Evolutionary conservation across 23 tunicate species (phyloP), one percentile per base, ranked within the genome.

Genomic region (Halocynthia roretzi): DNA sequence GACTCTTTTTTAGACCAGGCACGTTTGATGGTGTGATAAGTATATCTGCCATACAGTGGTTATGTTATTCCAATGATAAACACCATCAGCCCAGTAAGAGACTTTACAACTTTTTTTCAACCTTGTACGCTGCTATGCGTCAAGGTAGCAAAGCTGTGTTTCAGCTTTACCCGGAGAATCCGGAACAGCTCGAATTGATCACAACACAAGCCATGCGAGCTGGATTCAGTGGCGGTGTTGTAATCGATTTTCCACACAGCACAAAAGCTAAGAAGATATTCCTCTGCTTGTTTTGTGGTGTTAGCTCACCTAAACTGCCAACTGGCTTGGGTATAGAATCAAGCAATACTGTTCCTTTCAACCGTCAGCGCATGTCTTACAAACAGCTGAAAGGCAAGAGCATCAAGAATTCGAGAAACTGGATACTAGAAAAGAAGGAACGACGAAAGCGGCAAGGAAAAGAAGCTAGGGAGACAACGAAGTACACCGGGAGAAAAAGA

Each of bases 141-240:
- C 97, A 82, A 63, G 99, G 99, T 7, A 87, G 84, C 48, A 79
- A 93, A 63, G 99, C 99, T 14, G 96, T 96, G 70, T 86, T 96
- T 80, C 71, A 96, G 96, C 52, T 96, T 10, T 96, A 96, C 63
- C 99, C 99, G 10, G 99, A 96, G 56, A 90, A 79, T 74, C 99
- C 99, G 8, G 84, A 85, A 56, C 99, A 96, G 62, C 70, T 96
- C 49, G 99, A 96, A 80, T 67, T 96, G 31, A 90, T 96, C 11
- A 96, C 96, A 55, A 60, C 78, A 17, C 91, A 83, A 49, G 96
- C 99, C 17, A 91, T 93, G 21, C 61, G 93, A 21, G 95, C 99
- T 61, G 99, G 99, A 6, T 96, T 96, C 57, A 82, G 87, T 66
- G 99, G 99, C 23, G 99, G 99, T 10, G 99, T 96, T 48, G 92